These are phyloP conservation scores for Stenodema calcarata DNA, from an alignment of 2,888 invertebrate genomes.

Conservation along the genomic window DNA sequence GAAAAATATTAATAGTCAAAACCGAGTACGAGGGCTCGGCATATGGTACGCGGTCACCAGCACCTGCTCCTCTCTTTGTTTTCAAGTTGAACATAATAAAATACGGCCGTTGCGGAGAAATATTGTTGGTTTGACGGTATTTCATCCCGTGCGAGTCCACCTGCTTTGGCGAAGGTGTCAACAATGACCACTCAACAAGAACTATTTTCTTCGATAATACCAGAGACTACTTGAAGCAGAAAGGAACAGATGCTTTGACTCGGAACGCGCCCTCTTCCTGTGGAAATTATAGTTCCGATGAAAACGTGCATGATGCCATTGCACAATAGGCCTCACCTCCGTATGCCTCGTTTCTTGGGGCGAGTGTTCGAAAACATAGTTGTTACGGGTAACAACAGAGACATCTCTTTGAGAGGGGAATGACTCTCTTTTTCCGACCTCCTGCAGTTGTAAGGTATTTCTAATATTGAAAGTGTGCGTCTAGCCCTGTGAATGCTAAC, in stretches of 20 bases:
- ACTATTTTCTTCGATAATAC: not conserved
- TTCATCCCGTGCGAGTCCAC: not conserved
- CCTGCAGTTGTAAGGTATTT: too few relatives aligned
- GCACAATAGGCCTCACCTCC: not conserved
- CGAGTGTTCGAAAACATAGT: not conserved
- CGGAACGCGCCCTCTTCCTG: not conserved
- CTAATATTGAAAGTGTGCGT: too few relatives aligned
- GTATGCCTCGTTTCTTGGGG: not conserved
- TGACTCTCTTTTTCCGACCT: not conserved
- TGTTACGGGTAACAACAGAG: not conserved
- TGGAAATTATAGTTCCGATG: not conserved
- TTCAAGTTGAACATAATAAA: not conserved
- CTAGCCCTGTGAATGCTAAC: too few relatives aligned
- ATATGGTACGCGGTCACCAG: not conserved
- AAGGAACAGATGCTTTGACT: not conserved
- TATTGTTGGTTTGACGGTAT: not conserved
- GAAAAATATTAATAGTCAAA: not conserved
- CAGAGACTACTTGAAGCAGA: not conserved
- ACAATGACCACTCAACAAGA: not conserved
- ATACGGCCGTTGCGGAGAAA: not conserved
- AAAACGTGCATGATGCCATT: not conserved
- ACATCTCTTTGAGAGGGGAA: conserved; percentile 36
- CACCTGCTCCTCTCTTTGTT: not conserved
- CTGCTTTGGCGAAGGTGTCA: not conserved
- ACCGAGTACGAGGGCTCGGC: not conserved